Percentiles rank a stretch among this genome's conserved stretches.
Evolutionary conservation across 2,888 invertebrate genomes (phyloP).

Genomic region (Elaeidobius kamerunicus): DNA sequence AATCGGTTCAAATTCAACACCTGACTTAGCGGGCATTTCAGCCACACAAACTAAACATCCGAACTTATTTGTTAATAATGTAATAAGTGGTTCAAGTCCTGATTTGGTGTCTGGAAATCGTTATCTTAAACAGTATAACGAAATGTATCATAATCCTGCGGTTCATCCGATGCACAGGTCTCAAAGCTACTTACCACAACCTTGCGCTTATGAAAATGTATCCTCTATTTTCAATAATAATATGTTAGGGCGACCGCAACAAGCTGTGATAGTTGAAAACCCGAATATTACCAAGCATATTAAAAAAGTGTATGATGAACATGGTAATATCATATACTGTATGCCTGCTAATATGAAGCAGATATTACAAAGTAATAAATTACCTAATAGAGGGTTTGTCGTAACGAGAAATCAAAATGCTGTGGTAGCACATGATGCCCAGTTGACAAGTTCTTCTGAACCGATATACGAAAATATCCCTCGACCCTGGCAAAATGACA

Average conservation of each 20-base stretch:
- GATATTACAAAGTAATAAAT: constrained; percentile 47
- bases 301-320: constrained; percentile 59
- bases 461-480: constrained; percentile 83
- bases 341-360: constrained; percentile 56
- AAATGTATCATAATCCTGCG: constrained; percentile 40
- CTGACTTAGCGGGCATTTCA: constrained; percentile 74
- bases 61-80: constrained; percentile 46
- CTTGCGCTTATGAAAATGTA: constrained; percentile 72
- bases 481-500: constrained; percentile 58
- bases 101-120: constrained; percentile 73
- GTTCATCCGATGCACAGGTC: constrained; percentile 47
- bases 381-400: constrained; percentile 51
- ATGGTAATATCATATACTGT: constrained; percentile 62
- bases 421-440: constrained; percentile 42
- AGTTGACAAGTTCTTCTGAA: constrained; percentile 56
- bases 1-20: constrained; percentile 79
- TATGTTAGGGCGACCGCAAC: constrained; percentile 45
- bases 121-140: constrained; percentile 50
- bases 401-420: constrained; percentile 52
- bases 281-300: constrained; percentile 60
- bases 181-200: constrained; percentile 50
- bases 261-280: constrained; percentile 55
- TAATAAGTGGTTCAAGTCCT: constrained; percentile 74
- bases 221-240: constrained; percentile 57
- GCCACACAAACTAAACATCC: constrained; percentile 49